Conservation (phyloP, 2,113 vertebrate species). For the Prietella phreatophila region DNA sequence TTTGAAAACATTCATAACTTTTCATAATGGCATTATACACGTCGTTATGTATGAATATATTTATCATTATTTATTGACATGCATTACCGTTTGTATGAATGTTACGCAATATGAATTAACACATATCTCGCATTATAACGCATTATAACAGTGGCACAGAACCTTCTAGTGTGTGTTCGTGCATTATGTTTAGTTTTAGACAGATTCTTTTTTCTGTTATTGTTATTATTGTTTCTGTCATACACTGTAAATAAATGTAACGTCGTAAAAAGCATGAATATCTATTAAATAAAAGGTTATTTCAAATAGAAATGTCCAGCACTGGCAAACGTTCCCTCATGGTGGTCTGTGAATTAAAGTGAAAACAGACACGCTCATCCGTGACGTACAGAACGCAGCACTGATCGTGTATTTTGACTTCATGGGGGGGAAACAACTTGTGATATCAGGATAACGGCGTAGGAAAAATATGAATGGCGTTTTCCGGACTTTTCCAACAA, state of each 20-base stretch:
- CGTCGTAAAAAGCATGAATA: slow-evolving; percentile 17
- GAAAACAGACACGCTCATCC: no score
- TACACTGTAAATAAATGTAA: slow-evolving; percentile 1
- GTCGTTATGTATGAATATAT: not conserved
- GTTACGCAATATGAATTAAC: not conserved
- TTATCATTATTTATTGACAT: not conserved
- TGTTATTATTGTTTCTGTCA: not conserved
- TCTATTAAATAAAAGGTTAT: not conserved
- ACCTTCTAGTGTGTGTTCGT: not conserved
- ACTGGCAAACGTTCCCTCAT: no score
- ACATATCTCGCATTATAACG: not conserved
- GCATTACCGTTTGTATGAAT: not conserved
- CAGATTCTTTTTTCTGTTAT: not conserved
- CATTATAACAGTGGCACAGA: not conserved
- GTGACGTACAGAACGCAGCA: no score
- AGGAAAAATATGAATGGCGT: no score
- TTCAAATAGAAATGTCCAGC: not conserved
- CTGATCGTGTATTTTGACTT: no score
- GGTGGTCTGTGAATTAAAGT: no score
- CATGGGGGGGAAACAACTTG: no score
- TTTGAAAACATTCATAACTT: not conserved
- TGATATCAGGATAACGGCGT: no score
- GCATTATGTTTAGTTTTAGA: not conserved
- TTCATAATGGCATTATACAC: not conserved
- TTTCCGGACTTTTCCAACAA: no score